Base-by-base conservation (phyloP, 92 coral and sea anemone genomes). In the Actinernus sp. region DNA sequence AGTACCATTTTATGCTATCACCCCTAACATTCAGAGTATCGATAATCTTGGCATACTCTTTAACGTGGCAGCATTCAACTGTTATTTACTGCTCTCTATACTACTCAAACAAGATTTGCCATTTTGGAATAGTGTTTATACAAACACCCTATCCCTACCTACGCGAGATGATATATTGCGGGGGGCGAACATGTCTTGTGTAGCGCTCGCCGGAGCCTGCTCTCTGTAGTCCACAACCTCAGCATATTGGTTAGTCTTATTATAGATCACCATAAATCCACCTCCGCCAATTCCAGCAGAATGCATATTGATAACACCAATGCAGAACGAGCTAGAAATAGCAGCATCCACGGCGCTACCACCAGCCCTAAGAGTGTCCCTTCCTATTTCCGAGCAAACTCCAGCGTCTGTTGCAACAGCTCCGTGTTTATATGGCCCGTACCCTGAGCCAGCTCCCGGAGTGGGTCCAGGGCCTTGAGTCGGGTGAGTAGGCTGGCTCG, bases 311-410 rank as follows among this genome's bases (percentile, higher is more conserved):
- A 92, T 60, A 22, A 92, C 92, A 6, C 98, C 98, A 37, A 94
- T 76, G 37, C 98, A 94, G 38, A 94, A 87, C 88, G 86, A 79
- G 55, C 92, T 74, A 14, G 98, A 94, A 22, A 94, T 73, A n/a
- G 98, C 98, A 11, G 97, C 95, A 50, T 94, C 98, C 20, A 94
- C 98, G 20, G 89, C 98, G 2, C 89, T 78, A 16, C 98, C 98
- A 1, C 55, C 49, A 6, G 28, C 16, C 31, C 53, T 55, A 10
- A 94, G 71, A 37, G 83, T 77, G 10, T 84, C 65, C 10, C 76
- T 45, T 6, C 98, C 98, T 0, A 94, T 78, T 18, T 76, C 78
- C 0, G 98, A 94, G 53, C 97, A 90, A 49, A 70, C 19, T 2
- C 58, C 48, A 2, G 76, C 84, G 38, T 90, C 97, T 0, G 97